Evolutionary conservation across 2,888 invertebrate genomes (phyloP).

Genomic region (Zaprionus obscuricornis): DNA sequence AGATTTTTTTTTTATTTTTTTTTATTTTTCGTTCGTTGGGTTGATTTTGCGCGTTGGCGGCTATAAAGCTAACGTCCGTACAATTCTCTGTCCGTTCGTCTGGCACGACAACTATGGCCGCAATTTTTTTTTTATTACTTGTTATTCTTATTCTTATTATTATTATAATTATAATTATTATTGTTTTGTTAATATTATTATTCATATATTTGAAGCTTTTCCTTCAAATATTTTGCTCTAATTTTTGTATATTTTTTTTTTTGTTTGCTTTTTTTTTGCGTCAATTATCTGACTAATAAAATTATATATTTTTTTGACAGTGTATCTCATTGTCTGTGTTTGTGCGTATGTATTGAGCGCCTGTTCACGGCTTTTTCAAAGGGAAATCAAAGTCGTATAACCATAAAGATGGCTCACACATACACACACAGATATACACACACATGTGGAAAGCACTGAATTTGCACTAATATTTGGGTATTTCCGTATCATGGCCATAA

Average conservation of each 20-base stretch:
- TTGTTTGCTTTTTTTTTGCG: no score
- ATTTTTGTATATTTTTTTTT: no score
- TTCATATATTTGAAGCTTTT: constrained; percentile 12
- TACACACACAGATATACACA: constrained; percentile 21
- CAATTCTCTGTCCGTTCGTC: not conserved
- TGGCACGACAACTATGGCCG: constrained; percentile 31
- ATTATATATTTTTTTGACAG: no score
- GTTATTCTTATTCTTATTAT: constrained; percentile 37
- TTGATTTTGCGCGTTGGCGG: constrained; percentile 32
- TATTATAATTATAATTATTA: constrained; percentile 14
- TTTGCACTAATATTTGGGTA: constrained; percentile 44
- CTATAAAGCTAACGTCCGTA: constrained; percentile 46
- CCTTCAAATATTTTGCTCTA: no score
- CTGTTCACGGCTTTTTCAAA: constrained; percentile 70
- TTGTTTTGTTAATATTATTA: constrained; percentile 11
- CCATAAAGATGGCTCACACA: constrained; percentile 50
- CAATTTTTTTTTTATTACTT: constrained; percentile 40
- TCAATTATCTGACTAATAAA: no score
- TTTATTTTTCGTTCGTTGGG: not conserved
- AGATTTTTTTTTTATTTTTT: constrained; percentile 37
- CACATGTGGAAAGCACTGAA: not conserved
- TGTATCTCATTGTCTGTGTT: no score
- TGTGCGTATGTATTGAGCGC: no score
- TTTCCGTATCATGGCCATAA: constrained; percentile 60
- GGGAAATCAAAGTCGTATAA: constrained; percentile 70